Evolutionary conservation across 2,113 vertebrate species (phyloP).

Genomic region (Theristicus caerulescens): DNA sequence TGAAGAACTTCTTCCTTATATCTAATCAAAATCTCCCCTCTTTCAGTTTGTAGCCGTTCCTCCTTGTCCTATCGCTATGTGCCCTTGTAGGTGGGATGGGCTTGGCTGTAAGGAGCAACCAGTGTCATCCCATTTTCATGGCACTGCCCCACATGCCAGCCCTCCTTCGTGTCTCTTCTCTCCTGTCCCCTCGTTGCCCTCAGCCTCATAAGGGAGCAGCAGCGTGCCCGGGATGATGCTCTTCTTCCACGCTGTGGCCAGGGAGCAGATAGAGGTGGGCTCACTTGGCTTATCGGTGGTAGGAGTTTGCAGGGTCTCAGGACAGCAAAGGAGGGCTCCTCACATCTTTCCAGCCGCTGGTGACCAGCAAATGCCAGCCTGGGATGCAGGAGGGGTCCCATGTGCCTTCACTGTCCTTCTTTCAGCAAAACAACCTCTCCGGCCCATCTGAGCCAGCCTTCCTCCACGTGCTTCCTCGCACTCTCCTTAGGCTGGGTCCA

Average conservation of each 20-base stretch:
- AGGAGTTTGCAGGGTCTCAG: not conserved
- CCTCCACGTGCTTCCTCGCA: fast-evolving
- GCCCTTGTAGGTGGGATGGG: no score
- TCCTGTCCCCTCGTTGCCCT: not conserved
- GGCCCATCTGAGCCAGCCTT: not conserved
- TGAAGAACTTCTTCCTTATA: no score
- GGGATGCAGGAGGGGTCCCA: not conserved
- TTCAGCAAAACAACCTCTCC: not conserved
- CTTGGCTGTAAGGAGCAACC: not conserved
- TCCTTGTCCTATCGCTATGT: no score
- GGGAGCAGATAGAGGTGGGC: not conserved
- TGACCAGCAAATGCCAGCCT: not conserved
- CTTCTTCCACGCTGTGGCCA: not conserved
- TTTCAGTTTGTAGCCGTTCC: no score
- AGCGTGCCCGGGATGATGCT: not conserved
- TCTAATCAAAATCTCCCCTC: no score
- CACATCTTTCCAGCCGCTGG: not conserved
- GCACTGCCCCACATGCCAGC: not conserved
- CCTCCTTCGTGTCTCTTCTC: not conserved
- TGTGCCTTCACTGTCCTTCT: not conserved
- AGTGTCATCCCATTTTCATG: not conserved
- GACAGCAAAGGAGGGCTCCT: not conserved
- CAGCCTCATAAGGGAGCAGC: not conserved
- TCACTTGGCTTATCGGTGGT: not conserved
- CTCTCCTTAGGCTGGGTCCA: not conserved